Conservation (phyloP, 1,140 invertebrate genomes). For the Sycophaga agraensis region DNA sequence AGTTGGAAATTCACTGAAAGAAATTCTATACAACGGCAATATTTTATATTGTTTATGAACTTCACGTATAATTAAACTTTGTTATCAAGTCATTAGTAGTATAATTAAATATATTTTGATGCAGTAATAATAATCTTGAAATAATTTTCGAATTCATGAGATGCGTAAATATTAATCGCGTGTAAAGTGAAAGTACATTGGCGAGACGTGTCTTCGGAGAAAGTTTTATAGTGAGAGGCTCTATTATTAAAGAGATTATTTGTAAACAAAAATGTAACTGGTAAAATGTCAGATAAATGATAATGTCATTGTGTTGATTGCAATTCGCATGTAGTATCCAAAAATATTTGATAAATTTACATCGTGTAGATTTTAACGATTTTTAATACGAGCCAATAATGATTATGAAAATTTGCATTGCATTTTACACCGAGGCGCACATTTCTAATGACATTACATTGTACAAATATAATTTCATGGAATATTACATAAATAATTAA, state of each 20-base stretch:
- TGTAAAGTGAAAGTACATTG: conserved; percentile 23
- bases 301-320: conserved; percentile 7
- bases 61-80: no score
- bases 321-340: neutral
- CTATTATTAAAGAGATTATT: conserved; percentile 16
- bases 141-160: neutral
- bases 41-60: no score
- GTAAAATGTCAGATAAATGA: conserved; percentile 7
- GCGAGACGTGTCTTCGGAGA: conserved; percentile 13
- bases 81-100: no score
- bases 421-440: conserved; percentile 26
- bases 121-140: neutral
- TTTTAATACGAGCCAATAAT: conserved; percentile 20
- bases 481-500: neutral
- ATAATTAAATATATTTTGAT: conserved; percentile 1
- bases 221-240: conserved; percentile 18
- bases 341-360: conserved; percentile 15
- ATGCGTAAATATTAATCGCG: conserved; percentile 13
- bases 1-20: no score
- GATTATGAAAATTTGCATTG: conserved; percentile 15
- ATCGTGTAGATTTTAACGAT: conserved; percentile 3
- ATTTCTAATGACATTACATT: conserved; percentile 15
- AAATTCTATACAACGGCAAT: no score
- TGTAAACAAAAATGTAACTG: conserved; percentile 3
- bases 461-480: conserved; percentile 10